These are phyloP conservation scores for Abrostola tripartita DNA, from an alignment of 2,888 invertebrate species.

Conservation along the genomic window DNA sequence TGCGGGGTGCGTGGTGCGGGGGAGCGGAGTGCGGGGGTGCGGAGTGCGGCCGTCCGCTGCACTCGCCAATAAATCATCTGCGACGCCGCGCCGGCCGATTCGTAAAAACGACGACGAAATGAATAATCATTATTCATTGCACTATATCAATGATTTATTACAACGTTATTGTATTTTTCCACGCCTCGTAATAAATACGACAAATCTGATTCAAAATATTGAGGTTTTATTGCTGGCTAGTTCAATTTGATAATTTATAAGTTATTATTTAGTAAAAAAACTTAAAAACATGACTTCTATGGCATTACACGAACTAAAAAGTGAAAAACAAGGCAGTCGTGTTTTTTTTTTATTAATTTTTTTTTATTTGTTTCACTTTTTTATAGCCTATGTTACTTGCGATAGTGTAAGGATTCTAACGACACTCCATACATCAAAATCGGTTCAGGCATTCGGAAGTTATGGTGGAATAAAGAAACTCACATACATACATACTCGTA, in stretches of 20 bases:
- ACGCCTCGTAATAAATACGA: conserved; percentile 73
- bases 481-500: too few relatives aligned
- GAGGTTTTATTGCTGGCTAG: conserved; percentile 34
- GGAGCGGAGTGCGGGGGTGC: conserved; percentile 11
- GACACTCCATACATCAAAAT: too few relatives aligned
- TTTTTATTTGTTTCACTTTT: too few relatives aligned
- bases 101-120: conserved; percentile 69
- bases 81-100: conserved; percentile 52
- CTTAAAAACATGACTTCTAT: background rate
- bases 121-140: conserved; percentile 77
- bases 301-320: too few relatives aligned
- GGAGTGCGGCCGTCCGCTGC: conserved; percentile 23
- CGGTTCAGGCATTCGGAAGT: too few relatives aligned
- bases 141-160: conserved; percentile 77
- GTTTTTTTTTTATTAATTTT: too few relatives aligned
- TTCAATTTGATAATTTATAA: background rate
- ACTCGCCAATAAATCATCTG: conserved; percentile 57
- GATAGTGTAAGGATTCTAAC: too few relatives aligned
- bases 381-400: too few relatives aligned
- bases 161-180: conserved; percentile 77
- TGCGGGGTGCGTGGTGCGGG: conserved; percentile 11
- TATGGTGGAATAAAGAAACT: too few relatives aligned
- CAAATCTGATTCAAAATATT: conserved; percentile 65
- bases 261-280: background rate
- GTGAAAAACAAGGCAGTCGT: too few relatives aligned